Evolutionary conservation across 1,140 invertebrate species (phyloP).

Genomic region (Gryon sp.): DNA sequence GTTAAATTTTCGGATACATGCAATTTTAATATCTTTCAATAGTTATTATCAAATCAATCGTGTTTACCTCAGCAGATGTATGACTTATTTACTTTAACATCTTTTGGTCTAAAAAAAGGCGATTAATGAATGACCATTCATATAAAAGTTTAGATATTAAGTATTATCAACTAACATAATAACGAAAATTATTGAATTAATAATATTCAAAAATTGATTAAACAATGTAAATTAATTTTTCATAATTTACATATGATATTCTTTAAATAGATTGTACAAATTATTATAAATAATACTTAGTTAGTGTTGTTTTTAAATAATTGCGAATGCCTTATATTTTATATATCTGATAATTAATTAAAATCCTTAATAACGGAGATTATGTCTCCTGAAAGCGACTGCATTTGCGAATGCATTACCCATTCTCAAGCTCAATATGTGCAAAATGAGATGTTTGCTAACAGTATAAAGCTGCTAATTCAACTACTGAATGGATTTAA

Average conservation of each 20-base stretch:
- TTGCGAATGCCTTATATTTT: too few species aligned
- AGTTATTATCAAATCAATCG: constrained; percentile 1
- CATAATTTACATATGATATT: too few species aligned
- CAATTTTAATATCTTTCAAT: background rate
- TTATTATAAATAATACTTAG: background rate
- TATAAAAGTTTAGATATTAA: too few species aligned
- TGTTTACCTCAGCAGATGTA: too few species aligned
- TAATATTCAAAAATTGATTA: too few species aligned
- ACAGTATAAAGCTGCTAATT: constrained; percentile 44
- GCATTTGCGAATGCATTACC: constrained; percentile 30
- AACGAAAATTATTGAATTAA: too few species aligned
- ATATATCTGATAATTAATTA: constrained; percentile 13
- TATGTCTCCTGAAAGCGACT: constrained; percentile 25
- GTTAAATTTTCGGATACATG: background rate
- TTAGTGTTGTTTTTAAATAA: background rate
- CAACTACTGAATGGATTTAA: constrained; percentile 40
- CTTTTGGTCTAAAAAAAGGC: too few species aligned
- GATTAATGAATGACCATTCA: too few species aligned
- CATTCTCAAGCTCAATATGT: constrained; percentile 52
- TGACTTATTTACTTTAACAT: too few species aligned
- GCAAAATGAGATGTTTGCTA: constrained; percentile 51
- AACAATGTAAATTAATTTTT: too few species aligned
- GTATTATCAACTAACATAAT: too few species aligned
- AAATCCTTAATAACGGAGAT: constrained; percentile 17
- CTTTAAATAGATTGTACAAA: background rate